A percentile compares a stretch with the other conserved stretches of the same genome.
phyloP scores from a whole-genome alignment of 1,140 invertebrate genomes.

The Brachionus calyciflorus region DNA sequence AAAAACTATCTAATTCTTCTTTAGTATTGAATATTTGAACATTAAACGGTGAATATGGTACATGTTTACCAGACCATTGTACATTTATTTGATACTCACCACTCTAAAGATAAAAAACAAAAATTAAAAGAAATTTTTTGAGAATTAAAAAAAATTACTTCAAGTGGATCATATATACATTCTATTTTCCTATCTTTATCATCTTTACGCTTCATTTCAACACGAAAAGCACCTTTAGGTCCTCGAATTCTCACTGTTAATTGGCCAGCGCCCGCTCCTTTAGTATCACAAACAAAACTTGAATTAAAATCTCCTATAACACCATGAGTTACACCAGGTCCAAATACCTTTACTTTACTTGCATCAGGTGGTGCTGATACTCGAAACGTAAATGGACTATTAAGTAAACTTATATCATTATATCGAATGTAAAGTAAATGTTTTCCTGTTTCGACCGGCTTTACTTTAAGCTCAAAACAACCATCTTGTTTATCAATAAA shows the following conservation, averaged over 20 bases:
- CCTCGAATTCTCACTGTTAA: slow-evolving; percentile 91
- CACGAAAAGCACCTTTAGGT: slow-evolving; percentile 94
- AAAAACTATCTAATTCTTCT: slow-evolving; percentile 40
- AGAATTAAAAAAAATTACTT: slow-evolving; percentile 65
- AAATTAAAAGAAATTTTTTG: background rate
- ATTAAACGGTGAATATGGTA: slow-evolving; percentile 87
- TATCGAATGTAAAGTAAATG: slow-evolving; percentile 73
- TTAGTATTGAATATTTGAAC: slow-evolving; percentile 80
- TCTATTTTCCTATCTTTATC: slow-evolving; percentile 95
- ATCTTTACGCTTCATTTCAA: slow-evolving; percentile 97
- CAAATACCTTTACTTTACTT: slow-evolving; percentile 69
- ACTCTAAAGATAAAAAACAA: background rate
- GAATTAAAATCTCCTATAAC: slow-evolving; percentile 92
- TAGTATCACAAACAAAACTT: slow-evolving; percentile 92
- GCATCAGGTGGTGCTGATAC: slow-evolving; percentile 91
- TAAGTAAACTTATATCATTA: slow-evolving; percentile 14
- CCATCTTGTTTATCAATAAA: slow-evolving; percentile 95
- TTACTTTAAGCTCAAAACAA: slow-evolving; percentile 88
- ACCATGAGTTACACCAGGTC: slow-evolving; percentile 91
- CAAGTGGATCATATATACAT: slow-evolving; percentile 94
- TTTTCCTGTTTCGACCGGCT: slow-evolving; percentile 85
- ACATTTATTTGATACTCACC: slow-evolving; percentile 97
- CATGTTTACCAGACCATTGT: slow-evolving; percentile 94
- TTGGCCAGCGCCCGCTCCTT: slow-evolving; percentile 83
- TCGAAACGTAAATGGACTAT: slow-evolving; percentile 63